These are phyloP conservation scores for Ecdyonurus torrentis DNA, from an alignment of 2,888 invertebrate genomes.

Conservation along the genomic window DNA sequence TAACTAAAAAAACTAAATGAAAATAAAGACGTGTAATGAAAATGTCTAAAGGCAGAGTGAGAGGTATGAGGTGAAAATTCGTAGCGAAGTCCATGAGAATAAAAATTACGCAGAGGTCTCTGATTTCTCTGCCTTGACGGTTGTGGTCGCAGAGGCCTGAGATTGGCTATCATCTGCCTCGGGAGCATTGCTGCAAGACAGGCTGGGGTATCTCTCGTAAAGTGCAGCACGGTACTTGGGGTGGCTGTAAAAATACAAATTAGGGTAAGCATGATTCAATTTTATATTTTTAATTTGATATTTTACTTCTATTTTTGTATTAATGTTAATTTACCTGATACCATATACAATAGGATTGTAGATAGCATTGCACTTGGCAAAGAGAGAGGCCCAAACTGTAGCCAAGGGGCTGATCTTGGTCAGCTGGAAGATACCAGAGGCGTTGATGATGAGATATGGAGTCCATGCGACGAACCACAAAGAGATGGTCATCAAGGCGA, in stretches of 20 bases:
- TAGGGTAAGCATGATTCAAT: neutral
- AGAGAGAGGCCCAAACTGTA: conserved; percentile 78
- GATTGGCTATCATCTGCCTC: conserved; percentile 25
- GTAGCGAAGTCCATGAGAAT: too few species aligned
- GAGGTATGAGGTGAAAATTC: too few species aligned
- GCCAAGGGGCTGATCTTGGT: conserved; percentile 57
- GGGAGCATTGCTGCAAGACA: conserved; percentile 16
- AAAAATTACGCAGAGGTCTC: too few species aligned
- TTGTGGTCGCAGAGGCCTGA: conserved; percentile 32
- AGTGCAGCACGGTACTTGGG: conserved; percentile 21
- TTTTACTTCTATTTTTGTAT: neutral
- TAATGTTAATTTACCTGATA: conserved; percentile 8
- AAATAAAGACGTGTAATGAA: too few species aligned
- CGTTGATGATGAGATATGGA: conserved; percentile 71
- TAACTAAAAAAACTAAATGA: too few species aligned
- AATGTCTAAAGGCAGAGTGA: too few species aligned
- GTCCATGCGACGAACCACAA: conserved; percentile 91
- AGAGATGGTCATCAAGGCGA: conserved; percentile 77
- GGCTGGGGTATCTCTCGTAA: conserved; percentile 23
- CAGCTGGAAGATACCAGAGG: conserved; percentile 58
- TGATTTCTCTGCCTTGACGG: neutral
- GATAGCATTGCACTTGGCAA: conserved; percentile 81
- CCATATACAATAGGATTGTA: conserved; percentile 86
- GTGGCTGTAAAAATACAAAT: conserved; percentile 11
- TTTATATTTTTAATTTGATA: neutral